Evolutionary conservation across 2,797 vertebrate genomes (phyloP).

Genomic region (Esox lucius): DNA sequence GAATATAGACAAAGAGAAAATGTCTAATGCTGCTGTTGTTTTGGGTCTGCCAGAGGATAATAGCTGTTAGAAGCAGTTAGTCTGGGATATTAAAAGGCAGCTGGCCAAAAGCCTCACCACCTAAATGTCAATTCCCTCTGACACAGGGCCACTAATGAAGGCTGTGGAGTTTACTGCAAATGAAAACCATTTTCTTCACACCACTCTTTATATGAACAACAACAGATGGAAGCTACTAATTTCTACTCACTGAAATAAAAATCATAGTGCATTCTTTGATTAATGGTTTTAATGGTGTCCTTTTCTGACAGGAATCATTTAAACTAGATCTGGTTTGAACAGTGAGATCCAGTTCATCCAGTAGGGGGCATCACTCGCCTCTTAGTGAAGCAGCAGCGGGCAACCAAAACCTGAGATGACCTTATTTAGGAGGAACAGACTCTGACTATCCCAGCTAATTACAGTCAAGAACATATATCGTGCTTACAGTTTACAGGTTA

Average conservation of each 20-base stretch:
- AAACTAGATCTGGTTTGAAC: not conserved
- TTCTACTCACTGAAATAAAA: not conserved
- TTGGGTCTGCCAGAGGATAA: constrained; percentile 33
- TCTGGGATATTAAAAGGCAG: constrained; percentile 34
- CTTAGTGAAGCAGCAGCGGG: constrained; percentile 16
- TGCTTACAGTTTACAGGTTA: not conserved
- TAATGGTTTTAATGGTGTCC: not conserved
- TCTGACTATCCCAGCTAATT: not conserved
- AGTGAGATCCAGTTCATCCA: constrained; percentile 35
- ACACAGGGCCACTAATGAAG: constrained; percentile 53
- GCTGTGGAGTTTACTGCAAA: constrained; percentile 58
- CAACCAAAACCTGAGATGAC: constrained; percentile 41
- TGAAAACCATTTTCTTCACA: constrained; percentile 58
- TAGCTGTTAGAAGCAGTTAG: constrained; percentile 36
- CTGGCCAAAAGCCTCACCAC: constrained; percentile 36
- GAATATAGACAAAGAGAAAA: not conserved
- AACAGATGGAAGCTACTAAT: not conserved
- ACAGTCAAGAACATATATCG: not conserved
- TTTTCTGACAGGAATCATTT: not conserved
- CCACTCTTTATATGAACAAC: too few species aligned
- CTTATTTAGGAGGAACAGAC: constrained; percentile 16
- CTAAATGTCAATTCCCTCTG: constrained; percentile 48
- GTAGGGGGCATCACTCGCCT: constrained; percentile 67
- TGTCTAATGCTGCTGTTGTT: not conserved
- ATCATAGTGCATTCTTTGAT: not conserved